Evolutionary conservation across 1,140 invertebrate genomes (phyloP).

Genomic region (Ptiloglossa arizonensis): DNA sequence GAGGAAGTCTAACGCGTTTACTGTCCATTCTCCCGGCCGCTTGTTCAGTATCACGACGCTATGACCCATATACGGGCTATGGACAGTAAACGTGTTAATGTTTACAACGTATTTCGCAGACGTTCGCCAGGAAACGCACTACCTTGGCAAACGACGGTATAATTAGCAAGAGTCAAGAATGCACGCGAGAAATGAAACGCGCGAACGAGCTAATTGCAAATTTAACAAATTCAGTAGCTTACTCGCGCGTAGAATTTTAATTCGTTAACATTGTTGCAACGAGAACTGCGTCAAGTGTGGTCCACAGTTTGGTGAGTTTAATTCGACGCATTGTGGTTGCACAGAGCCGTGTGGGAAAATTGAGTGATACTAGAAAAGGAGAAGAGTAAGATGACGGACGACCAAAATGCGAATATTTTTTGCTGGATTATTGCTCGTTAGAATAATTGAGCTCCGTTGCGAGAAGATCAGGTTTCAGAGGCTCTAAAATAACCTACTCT

Average conservation of each 20-base stretch:
- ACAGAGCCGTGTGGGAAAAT: slow-evolving; percentile 23
- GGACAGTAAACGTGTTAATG: no score
- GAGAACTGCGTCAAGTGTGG: slow-evolving; percentile 17
- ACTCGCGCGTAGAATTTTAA: not conserved
- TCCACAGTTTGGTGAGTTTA: slow-evolving; percentile 44
- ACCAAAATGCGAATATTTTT: slow-evolving; percentile 50
- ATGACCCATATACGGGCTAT: no score
- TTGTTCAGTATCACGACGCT: no score
- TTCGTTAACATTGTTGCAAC: not conserved
- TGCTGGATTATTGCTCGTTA: slow-evolving; percentile 65
- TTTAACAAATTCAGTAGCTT: not conserved
- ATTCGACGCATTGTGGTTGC: slow-evolving; percentile 34
- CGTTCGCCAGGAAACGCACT: no score
- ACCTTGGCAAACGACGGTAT: no score
- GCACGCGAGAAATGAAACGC: not conserved
- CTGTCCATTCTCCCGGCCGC: no score
- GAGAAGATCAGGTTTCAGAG: slow-evolving; percentile 55
- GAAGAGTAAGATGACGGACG: slow-evolving; percentile 8
- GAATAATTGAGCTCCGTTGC: slow-evolving; percentile 73
- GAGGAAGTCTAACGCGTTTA: no score
- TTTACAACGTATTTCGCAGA: no score
- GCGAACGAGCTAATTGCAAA: not conserved
- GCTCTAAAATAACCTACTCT: slow-evolving; percentile 56
- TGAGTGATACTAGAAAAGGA: slow-evolving; percentile 41
- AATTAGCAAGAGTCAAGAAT: not conserved